Conservation (phyloP, 1,140 invertebrate genomes). For the Aphelinus atriplicis region DNA sequence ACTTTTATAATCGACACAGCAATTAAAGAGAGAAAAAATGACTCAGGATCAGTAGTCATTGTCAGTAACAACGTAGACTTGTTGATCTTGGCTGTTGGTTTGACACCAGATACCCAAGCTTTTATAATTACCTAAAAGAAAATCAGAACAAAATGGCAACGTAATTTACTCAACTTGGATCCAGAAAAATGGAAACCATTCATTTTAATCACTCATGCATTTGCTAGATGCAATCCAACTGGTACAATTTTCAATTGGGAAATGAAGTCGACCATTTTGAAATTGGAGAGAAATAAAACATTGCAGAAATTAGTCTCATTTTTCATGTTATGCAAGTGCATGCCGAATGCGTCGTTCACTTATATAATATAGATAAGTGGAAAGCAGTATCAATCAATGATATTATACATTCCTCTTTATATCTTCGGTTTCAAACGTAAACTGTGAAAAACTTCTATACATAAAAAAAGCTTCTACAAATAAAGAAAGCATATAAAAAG, state of each 20-base stretch:
- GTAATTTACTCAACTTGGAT: conserved; percentile 16
- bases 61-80: conserved; percentile 40
- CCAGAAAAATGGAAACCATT: conserved; percentile 26
- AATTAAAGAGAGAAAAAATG: neutral
- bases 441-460: too few relatives aligned
- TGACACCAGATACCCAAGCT: neutral
- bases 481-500: conserved; percentile 44
- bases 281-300: conserved; percentile 17
- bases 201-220: conserved; percentile 38
- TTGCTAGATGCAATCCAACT: neutral
- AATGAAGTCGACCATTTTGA: conserved; percentile 24
- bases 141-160: conserved; percentile 1
- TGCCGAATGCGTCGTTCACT: neutral
- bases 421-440: too few relatives aligned
- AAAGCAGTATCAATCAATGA: too few relatives aligned
- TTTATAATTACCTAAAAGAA: conserved; percentile 26
- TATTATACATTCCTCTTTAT: too few relatives aligned
- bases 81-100: conserved; percentile 30
- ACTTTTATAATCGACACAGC: conserved; percentile 27
- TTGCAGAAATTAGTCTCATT: neutral
- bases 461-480: conserved; percentile 2
- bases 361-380: too few relatives aligned
- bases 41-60: conserved; percentile 6
- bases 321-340: neutral
- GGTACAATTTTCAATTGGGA: conserved; percentile 30